These are phyloP conservation scores for Fopius arisanus DNA, from an alignment of 1,140 invertebrate genomes.

Conservation along the genomic window DNA sequence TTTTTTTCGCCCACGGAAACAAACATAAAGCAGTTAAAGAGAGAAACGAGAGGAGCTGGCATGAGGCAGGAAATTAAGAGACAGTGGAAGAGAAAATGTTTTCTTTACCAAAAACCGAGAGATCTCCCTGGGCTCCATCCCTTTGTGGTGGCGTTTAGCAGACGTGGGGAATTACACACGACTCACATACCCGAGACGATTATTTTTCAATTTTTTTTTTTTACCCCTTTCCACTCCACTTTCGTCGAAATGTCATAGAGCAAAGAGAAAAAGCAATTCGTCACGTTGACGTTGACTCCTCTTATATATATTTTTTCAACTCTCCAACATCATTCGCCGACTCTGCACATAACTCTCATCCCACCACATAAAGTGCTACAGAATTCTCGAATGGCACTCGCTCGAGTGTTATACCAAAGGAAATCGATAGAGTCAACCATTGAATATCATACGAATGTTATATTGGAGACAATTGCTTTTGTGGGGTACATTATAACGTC, in stretches of 20 bases:
- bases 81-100: neutral
- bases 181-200: neutral
- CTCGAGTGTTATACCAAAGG: conserved; percentile 11
- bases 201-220: neutral
- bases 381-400: conserved; percentile 10
- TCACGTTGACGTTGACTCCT: conserved; percentile 19
- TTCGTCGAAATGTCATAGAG: conserved; percentile 18
- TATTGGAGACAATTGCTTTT: conserved; percentile 1
- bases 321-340: neutral
- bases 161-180: neutral
- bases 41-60: neutral
- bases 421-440: conserved; percentile 14
- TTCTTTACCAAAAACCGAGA: neutral
- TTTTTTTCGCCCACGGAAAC: no score
- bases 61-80: neutral
- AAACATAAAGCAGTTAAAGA: neutral
- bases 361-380: neutral
- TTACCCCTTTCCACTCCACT: neutral
- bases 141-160: neutral
- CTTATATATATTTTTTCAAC: neutral
- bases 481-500: neutral
- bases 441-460: conserved; percentile 8
- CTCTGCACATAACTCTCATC: neutral
- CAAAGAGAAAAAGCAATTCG: conserved; percentile 29
- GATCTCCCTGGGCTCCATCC: neutral